Evolutionary conservation across 2,113 vertebrate genomes (phyloP), one percentile per base, ranked within the genome.

Genomic region (Lethenteron reissneri): DNA sequence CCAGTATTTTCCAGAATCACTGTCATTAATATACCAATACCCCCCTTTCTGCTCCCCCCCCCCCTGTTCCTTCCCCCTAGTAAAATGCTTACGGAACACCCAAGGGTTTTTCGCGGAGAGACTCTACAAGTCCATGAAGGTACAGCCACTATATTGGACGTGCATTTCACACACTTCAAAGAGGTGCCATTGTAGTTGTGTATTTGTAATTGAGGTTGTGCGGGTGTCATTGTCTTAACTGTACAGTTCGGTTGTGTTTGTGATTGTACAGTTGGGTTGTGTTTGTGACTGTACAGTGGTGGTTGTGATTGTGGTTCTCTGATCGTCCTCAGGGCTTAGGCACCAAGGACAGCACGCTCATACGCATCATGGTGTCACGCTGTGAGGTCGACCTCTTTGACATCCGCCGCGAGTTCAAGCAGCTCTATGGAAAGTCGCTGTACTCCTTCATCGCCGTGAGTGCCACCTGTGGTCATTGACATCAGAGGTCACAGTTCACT

Each of bases 51-150:
- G 41, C 41, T 5, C 41, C 41, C 41, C 4, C 41, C 41, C 4
- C 41, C 41, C 4, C 41, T 5, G 76, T 56, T 78, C 75, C 68
- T 74, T 72, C 2, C 8, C 82, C 96, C 41, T 41, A 97, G 94
- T 99, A 75, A 96, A 92, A 74, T 99, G 94, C 78, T 85, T 97
- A 74, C 92, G 84, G 82, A 88, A 90, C 74, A 89, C 87, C 0
- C 80, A 88, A 0, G 85, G 74, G 41, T 99, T 89, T 82, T 99
- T 95, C 76, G 91, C 94, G 4, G 92, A 94, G 77, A 84, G 91
- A 64, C 85, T 99, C 60, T 73, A 89, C 77, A 95, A 84, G 2
- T 83, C 94, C 77, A 90, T 99, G 90, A 78, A 85, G 87, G 94
- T 97, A 83, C 86, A 41, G 41, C 41, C 41, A 41, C 41, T 41